phyloP scores from a whole-genome alignment of 1,140 invertebrate genomes.

The Drosophila kohkoa region DNA sequence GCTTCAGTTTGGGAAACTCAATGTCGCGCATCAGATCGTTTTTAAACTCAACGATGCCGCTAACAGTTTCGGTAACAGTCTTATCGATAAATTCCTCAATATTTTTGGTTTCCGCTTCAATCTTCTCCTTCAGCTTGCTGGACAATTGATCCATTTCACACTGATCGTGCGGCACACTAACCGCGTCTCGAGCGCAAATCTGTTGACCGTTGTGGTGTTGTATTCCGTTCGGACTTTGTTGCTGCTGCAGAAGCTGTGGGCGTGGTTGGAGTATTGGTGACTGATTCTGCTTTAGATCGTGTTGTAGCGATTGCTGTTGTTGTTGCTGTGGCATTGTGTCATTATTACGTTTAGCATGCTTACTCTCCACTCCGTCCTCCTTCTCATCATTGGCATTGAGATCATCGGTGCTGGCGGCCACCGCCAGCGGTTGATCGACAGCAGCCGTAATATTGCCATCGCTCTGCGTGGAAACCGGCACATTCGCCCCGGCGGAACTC shows the following conservation, averaged over 20 bases:
- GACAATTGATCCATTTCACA: slow-evolving; percentile 84
- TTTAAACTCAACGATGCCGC: slow-evolving; percentile 84
- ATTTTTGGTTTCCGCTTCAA: slow-evolving; percentile 84
- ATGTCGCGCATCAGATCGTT: slow-evolving; percentile 84
- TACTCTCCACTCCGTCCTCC: slow-evolving; percentile 28
- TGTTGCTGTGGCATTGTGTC: slow-evolving; percentile 48
- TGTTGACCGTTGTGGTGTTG: slow-evolving; percentile 5
- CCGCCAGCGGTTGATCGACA: slow-evolving; percentile 1
- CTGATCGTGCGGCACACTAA: slow-evolving; percentile 80
- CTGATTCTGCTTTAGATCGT: slow-evolving; percentile 38
- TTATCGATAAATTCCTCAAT: slow-evolving; percentile 85
- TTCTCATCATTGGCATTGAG: slow-evolving; percentile 45
- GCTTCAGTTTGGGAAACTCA: slow-evolving; percentile 72
- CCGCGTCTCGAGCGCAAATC: slow-evolving; percentile 68
- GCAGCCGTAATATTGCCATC: slow-evolving; percentile 14
- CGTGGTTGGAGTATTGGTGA: slow-evolving; percentile 53
- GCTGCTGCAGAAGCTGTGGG: slow-evolving; percentile 52
- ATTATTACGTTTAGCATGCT: slow-evolving; percentile 68
- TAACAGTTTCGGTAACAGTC: slow-evolving; percentile 84
- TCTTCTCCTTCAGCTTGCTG: slow-evolving; percentile 81
- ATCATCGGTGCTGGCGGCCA: slow-evolving; percentile 47
- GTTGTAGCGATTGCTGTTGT: slow-evolving; percentile 29
- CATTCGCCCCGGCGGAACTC: slow-evolving; percentile 8
- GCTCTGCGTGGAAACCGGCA: background rate
- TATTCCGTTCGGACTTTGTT: slow-evolving; percentile 12